Base-by-base conservation (phyloP, 1,140 invertebrate species). In the Hesperophylax magnus region DNA sequence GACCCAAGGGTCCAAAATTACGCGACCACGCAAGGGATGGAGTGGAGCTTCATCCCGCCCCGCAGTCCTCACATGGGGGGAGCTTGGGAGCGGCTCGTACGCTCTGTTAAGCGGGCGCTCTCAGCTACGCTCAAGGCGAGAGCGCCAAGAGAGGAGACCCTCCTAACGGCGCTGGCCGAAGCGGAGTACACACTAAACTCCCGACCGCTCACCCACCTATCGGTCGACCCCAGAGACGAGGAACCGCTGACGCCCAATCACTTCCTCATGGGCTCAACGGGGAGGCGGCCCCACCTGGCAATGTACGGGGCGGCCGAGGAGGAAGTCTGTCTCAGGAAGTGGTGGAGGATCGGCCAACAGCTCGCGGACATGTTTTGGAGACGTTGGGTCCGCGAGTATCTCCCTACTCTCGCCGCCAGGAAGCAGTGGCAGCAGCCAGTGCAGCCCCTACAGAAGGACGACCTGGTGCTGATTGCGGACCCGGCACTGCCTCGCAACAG, bases 331-430 rank as follows among this genome's bases (percentile, higher is more conserved):
- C 63, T 67, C 54, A 15, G 15, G 3, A 15, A 56, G 9, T 31
- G 27, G 6, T 81, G 81, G 81, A 34, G 81, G 58, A 24, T 74
- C 2, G 77, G 65, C 0, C 85, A 85, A 65, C 14, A 34, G 0
- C 27, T 86, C 0, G 77, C 85, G n/a, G 83, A 86, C 20, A 34
- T 67, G 9, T 86, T 86, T 79, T 86, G 85, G 85, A 56, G 61
- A 17, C 76, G 85, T 6, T 86, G 85, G 85, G 39, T 83, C 2
- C 39, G 60, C 8, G 84, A 86, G 69, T 86, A 86, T 53, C 60
- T 86, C 3, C 82, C 82, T 0, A 84, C 81, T 0, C 58, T 86
- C 0, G 15, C 56, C 3, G 52, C 65, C 2, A 69, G 85, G 1
- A 34, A 14, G 58, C 81, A 85, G 54, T 82, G 78, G 80, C 22